Percentiles rank a stretch among this genome's conserved stretches.
Evolutionary conservation across 37 sponge, comb jelly and placozoan species (phyloP).

Genomic region (Petrosia ficiformis): DNA sequence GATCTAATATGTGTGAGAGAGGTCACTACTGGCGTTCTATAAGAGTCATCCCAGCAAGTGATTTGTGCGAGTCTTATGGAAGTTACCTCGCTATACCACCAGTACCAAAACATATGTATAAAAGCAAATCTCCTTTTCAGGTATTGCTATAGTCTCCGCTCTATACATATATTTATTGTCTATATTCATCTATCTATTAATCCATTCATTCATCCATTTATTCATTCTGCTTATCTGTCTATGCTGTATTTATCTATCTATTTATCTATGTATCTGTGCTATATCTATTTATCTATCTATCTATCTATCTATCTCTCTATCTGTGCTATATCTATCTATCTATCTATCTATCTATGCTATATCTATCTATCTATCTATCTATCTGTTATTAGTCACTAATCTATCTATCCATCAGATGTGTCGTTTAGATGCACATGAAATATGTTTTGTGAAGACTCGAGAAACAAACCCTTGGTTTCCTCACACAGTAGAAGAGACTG

Average conservation of each 20-base stretch:
- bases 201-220: no score
- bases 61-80: constrained; percentile 33
- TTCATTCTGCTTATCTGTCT: no score
- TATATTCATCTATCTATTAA: no score
- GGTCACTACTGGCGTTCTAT: constrained; percentile 46
- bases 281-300: no score
- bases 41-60: constrained; percentile 37
- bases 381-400: no score
- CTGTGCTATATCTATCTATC: no score
- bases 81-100: constrained; percentile 38
- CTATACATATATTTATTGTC: not conserved
- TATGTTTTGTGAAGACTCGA: constrained; percentile 35
- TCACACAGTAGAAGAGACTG: constrained; percentile 74
- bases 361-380: no score
- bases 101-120: constrained; percentile 51
- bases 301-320: no score
- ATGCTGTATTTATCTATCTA: no score
- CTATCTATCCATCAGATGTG: constrained; percentile 14
- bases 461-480: constrained; percentile 64
- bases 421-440: constrained; percentile 31
- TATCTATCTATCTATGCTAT: no score
- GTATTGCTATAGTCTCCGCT: not conserved
- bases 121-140: constrained; percentile 15
- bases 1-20: not conserved
- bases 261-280: no score